phyloP scores from a whole-genome alignment of 2,113 vertebrate species.

The Myxocyprinus asiaticus region DNA sequence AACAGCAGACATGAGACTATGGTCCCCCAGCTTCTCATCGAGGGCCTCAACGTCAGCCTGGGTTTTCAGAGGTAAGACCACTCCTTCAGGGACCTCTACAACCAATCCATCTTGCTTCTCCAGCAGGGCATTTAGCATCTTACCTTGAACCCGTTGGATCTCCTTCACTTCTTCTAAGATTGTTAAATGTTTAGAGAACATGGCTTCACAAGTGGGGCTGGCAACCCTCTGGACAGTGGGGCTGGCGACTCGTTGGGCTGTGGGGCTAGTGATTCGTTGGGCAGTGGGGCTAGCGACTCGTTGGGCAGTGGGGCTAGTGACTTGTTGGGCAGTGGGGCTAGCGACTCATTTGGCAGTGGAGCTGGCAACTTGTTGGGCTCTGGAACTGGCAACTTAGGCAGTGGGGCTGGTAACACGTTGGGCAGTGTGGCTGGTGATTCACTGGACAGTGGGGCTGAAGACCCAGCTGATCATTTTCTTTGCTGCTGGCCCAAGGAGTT shows the following conservation, averaged over 20 bases:
- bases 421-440: not conserved
- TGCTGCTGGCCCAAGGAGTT: not conserved
- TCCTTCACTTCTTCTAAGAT: slow-evolving; percentile 19
- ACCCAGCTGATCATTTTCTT: not conserved
- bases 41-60: slow-evolving; percentile 4
- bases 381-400: too few relatives aligned
- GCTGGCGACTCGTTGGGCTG: not conserved
- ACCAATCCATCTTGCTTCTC: slow-evolving; percentile 2
- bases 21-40: slow-evolving; percentile 15
- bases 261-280: not conserved
- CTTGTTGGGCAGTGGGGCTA: too few relatives aligned
- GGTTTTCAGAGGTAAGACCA: slow-evolving; percentile 1
- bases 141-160: not conserved
- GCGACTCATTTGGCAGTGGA: too few relatives aligned
- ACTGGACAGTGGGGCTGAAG: not conserved
- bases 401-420: too few relatives aligned
- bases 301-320: too few relatives aligned
- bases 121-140: slow-evolving; percentile 7
- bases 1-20: too few relatives aligned
- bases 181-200: not conserved
- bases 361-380: too few relatives aligned
- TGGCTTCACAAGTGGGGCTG: not conserved
- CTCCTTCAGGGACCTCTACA: slow-evolving; percentile 11
- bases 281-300: not conserved
- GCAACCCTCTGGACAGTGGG: not conserved